These are phyloP conservation scores for Eciton burchellii DNA, from an alignment of 1,140 invertebrate species.

Conservation along the genomic window DNA sequence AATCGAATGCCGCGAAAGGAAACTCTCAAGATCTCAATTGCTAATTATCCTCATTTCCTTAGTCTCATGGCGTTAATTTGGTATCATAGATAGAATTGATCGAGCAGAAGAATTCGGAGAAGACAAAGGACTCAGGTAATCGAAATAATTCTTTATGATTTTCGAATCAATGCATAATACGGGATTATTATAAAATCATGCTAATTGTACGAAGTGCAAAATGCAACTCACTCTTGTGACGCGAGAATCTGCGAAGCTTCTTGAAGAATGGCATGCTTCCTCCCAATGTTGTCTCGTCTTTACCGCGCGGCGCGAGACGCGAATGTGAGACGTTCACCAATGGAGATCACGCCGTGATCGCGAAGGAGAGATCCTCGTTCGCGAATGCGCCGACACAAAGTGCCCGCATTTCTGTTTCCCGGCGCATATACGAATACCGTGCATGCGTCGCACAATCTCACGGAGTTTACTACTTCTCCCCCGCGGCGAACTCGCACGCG, in stretches of 20 bases:
- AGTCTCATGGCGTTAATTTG: too few relatives aligned
- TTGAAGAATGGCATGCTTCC: slow-evolving; percentile 82
- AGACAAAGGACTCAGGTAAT: too few relatives aligned
- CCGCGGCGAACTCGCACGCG: slow-evolving; percentile 45
- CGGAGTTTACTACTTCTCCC: slow-evolving; percentile 62
- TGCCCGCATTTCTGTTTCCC: slow-evolving; percentile 34
- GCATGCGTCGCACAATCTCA: slow-evolving; percentile 24
- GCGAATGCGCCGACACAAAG: slow-evolving; percentile 43
- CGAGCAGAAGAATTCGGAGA: too few relatives aligned
- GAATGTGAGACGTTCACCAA: slow-evolving; percentile 3
- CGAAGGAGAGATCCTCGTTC: slow-evolving; percentile 44
- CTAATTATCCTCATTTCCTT: too few relatives aligned
- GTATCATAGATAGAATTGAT: too few relatives aligned
- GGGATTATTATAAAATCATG: not conserved
- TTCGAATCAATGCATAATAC: not conserved
- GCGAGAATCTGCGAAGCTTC: slow-evolving; percentile 80
- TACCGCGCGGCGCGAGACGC: not conserved
- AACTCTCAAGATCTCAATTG: too few relatives aligned
- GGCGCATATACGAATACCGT: slow-evolving; percentile 6
- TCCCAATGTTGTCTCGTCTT: not conserved
- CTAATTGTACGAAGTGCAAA: not conserved
- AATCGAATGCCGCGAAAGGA: too few relatives aligned
- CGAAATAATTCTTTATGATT: too few relatives aligned
- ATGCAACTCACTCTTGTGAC: slow-evolving; percentile 81
- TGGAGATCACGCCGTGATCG: not conserved